Evolutionary conservation across 2,888 invertebrate species (phyloP).

Genomic region (Rotaria magnacalcarata): DNA sequence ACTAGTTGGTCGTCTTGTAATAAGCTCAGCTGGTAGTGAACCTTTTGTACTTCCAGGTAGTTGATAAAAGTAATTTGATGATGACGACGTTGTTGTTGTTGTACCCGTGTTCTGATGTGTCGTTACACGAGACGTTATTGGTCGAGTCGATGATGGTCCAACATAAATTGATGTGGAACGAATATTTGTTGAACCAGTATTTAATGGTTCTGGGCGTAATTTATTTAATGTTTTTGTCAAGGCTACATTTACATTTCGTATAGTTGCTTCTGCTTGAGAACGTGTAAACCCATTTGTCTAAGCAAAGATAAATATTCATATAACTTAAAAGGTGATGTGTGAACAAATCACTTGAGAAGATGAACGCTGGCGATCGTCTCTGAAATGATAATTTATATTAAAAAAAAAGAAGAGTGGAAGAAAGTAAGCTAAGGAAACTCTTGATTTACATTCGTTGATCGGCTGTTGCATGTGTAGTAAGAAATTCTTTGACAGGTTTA

Average conservation of each 20-base stretch:
- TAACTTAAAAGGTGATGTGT: background rate
- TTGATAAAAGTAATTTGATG: background rate
- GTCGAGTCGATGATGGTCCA: background rate
- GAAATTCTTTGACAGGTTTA: slow-evolving; percentile 23
- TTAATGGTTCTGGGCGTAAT: background rate
- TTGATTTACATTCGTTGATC: background rate
- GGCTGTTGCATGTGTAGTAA: background rate
- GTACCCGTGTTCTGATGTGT: background rate
- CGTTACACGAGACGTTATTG: background rate
- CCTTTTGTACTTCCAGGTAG: background rate
- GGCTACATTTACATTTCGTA: background rate
- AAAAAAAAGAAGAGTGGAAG: too few relatives aligned
- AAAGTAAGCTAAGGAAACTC: background rate
- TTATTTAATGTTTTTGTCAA: background rate
- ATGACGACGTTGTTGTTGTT: too few relatives aligned
- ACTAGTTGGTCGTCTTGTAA: background rate
- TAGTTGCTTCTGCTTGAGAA: background rate
- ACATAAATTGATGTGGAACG: background rate
- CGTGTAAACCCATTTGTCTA: background rate
- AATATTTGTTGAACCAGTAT: background rate
- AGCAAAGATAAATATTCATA: background rate
- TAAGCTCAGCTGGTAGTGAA: background rate
- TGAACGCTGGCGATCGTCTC: background rate
- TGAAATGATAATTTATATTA: background rate
- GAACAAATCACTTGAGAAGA: background rate